phyloP scores from a whole-genome alignment of 2,797 vertebrate genomes.

The Loriculus beryllinus region DNA sequence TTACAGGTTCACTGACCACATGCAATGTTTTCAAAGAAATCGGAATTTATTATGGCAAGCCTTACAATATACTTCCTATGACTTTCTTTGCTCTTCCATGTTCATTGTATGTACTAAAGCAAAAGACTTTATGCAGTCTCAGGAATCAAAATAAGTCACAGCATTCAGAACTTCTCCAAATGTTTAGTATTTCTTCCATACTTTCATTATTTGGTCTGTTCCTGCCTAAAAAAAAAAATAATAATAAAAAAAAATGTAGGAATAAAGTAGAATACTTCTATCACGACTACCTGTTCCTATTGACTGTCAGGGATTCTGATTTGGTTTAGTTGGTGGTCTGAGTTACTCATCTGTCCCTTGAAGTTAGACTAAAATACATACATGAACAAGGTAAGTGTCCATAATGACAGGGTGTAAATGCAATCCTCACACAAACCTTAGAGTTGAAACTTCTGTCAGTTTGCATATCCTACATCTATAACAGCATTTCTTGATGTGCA shows the following conservation, averaged over 20 bases:
- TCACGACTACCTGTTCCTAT: neutral
- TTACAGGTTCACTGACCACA: neutral
- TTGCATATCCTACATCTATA: neutral
- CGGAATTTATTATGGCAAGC: neutral
- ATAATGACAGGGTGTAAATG: neutral
- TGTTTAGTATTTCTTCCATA: neutral
- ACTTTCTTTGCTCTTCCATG: neutral
- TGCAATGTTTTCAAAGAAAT: neutral
- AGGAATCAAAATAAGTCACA: neutral
- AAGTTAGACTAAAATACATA: neutral
- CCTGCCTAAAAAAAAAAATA: neutral
- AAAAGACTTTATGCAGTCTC: neutral
- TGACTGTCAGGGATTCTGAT: neutral
- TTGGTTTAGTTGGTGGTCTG: neutral
- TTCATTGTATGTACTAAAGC: neutral
- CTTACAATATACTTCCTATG: neutral
- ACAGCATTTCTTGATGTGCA: neutral
- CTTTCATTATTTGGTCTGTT: neutral
- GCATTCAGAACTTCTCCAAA: neutral
- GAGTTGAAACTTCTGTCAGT: neutral
- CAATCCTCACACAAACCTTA: neutral
- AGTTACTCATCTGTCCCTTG: neutral
- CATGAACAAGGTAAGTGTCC: neutral
- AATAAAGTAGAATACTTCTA: neutral
- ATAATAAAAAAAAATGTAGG: neutral